Conservation (phyloP, 1,140 invertebrate genomes). For the Drosophila ananassae region DNA sequence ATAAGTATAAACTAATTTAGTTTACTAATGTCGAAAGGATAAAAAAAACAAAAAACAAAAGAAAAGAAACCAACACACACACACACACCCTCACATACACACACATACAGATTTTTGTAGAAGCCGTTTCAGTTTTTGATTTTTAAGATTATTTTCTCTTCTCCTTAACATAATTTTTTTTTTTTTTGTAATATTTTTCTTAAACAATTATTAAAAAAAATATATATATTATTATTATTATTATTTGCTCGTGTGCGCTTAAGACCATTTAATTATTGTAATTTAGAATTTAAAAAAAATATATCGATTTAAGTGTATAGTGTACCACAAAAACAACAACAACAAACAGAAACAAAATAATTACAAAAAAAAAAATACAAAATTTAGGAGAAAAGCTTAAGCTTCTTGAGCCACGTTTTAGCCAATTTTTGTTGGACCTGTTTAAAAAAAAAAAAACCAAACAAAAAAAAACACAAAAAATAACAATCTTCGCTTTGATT, state of each 20-base stretch:
- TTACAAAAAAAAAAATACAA: neutral
- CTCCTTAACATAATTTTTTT: neutral
- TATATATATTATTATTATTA: too few species aligned
- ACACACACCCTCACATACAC: too few species aligned
- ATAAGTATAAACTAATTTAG: constrained; percentile 5
- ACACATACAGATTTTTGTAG: constrained; percentile 26
- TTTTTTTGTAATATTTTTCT: too few species aligned
- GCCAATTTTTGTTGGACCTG: constrained; percentile 44
- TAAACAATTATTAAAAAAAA: too few species aligned
- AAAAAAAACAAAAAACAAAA: neutral
- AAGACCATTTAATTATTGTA: constrained; percentile 13
- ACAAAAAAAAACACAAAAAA: neutral
- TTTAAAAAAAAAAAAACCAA: neutral
- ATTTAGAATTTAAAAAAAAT: constrained; percentile 1
- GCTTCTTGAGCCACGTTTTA: constrained; percentile 34
- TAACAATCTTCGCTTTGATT: constrained; percentile 15
- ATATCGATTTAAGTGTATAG: constrained; percentile 23
- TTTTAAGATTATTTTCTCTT: constrained; percentile 1
- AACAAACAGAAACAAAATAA: neutral
- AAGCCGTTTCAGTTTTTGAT: constrained; percentile 24
- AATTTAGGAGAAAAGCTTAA: constrained; percentile 27
- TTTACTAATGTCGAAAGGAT: constrained; percentile 1
- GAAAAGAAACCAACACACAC: neutral
- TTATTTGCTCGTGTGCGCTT: constrained; percentile 13
- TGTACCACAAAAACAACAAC: constrained; percentile 5